Evolutionary conservation across 2,888 invertebrate species (phyloP).

Genomic region (Drosophila borealis): DNA sequence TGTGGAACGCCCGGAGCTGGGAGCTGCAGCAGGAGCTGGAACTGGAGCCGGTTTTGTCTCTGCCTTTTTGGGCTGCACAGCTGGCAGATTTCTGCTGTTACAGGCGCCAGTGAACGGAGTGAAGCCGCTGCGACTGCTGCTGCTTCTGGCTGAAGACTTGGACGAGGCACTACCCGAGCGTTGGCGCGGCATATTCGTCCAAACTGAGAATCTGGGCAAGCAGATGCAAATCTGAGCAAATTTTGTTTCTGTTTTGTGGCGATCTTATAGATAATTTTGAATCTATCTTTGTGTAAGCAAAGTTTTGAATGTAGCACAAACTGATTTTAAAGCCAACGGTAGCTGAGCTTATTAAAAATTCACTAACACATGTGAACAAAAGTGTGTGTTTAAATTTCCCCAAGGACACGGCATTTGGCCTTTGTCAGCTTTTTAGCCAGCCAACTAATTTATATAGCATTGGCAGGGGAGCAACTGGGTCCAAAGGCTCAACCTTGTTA

Average conservation of each 20-base stretch:
- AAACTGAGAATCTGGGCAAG: conserved; percentile 1
- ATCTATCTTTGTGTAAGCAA: not conserved
- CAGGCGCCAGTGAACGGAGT: conserved; percentile 26
- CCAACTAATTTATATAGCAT: conserved; percentile 65
- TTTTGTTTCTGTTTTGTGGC: conserved; percentile 10
- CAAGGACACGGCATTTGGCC: conserved; percentile 31
- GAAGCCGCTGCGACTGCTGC: conserved; percentile 25
- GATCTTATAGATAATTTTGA: conserved; percentile 44
- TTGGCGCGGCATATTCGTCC: conserved; percentile 59
- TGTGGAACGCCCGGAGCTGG: conserved; percentile 47
- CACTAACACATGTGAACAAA: not conserved
- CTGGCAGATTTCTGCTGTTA: conserved; percentile 35
- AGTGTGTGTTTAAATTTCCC: conserved; percentile 12
- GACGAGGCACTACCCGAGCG: conserved; percentile 45
- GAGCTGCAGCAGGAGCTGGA: conserved; percentile 23
- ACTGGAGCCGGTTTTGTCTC: conserved; percentile 45
- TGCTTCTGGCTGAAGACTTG: conserved; percentile 1
- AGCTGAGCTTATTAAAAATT: conserved; percentile 30
- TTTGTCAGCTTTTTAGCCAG: conserved; percentile 40
- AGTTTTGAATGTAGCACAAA: not conserved
- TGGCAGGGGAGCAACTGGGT: conserved; percentile 37
- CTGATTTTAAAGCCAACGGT: conserved; percentile 27
- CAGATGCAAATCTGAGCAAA: conserved; percentile 14
- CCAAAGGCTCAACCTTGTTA: conserved; percentile 46
- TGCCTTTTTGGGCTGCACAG: conserved; percentile 39